Evolutionary conservation across 2,888 invertebrate species (phyloP).

Genomic region (Eupithecia abbreviata): DNA sequence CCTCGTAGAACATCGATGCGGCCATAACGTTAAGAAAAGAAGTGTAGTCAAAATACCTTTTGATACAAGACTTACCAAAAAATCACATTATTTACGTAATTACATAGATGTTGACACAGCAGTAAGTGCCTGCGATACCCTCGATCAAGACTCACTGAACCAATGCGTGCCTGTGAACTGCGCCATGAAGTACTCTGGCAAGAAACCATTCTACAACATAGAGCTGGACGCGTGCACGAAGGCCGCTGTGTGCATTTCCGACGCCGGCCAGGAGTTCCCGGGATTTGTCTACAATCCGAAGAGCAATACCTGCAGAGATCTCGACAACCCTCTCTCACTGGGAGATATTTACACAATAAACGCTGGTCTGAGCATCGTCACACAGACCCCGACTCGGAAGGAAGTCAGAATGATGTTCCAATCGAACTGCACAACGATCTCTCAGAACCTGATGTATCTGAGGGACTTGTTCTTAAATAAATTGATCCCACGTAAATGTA

Average conservation of each 20-base stretch:
- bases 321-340: constrained; percentile 57
- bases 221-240: constrained; percentile 53
- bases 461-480: constrained; percentile 64
- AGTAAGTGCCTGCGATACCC: constrained; percentile 51
- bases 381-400: constrained; percentile 37
- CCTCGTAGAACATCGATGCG: constrained; percentile 54
- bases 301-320: constrained; percentile 64
- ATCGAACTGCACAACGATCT: constrained; percentile 70
- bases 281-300: constrained; percentile 61
- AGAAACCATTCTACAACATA: constrained; percentile 57
- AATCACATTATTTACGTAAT: constrained; percentile 41
- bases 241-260: constrained; percentile 55
- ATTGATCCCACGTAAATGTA: constrained; percentile 51
- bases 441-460: constrained; percentile 65
- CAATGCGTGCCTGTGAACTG: constrained; percentile 65
- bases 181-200: constrained; percentile 65
- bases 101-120: constrained; percentile 46
- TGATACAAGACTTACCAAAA: constrained; percentile 57
- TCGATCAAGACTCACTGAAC: constrained; percentile 64
- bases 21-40: constrained; percentile 42
- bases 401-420: constrained; percentile 50
- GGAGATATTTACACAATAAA: constrained; percentile 66
- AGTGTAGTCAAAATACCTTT: constrained; percentile 57
- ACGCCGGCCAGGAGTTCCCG: constrained; percentile 56
- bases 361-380: constrained; percentile 60